phyloP scores from a whole-genome alignment of 2,797 vertebrate genomes.

The Sylvilagus floridanus region DNA sequence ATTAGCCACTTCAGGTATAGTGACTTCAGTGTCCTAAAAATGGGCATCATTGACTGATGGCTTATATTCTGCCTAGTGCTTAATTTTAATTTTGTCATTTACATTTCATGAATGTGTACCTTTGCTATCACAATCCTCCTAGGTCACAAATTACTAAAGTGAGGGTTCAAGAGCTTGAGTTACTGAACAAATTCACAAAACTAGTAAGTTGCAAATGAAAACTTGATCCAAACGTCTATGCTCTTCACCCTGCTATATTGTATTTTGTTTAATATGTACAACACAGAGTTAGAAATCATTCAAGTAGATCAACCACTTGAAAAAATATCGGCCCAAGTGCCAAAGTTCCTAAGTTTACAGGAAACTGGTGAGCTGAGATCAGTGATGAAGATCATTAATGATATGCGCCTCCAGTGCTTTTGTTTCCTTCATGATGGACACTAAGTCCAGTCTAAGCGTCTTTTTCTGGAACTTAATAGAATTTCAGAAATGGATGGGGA shows the following conservation, averaged over 20 bases:
- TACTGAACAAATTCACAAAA: conserved; percentile 28
- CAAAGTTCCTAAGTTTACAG: not conserved
- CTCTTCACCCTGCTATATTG: not conserved
- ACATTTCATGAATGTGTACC: not conserved
- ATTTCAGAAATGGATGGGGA: conserved; percentile 38
- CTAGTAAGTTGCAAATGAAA: not conserved
- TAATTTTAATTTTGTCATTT: conserved; percentile 36
- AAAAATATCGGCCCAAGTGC: not conserved
- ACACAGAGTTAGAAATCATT: conserved; percentile 10
- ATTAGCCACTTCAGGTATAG: conserved; percentile 7
- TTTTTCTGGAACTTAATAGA: conserved; percentile 31
- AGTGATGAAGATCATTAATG: conserved; percentile 26
- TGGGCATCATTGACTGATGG: not conserved
- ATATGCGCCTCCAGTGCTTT: not conserved
- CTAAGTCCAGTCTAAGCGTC: not conserved
- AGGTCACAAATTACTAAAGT: conserved; percentile 24
- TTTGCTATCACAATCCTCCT: not conserved
- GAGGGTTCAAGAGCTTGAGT: not conserved
- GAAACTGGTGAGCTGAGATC: conserved; percentile 41
- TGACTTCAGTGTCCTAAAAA: not conserved
- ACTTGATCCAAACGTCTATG: conserved; percentile 18
- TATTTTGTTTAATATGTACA: not conserved
- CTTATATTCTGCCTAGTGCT: not conserved
- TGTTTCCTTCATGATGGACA: conserved; percentile 14
- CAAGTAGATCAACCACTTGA: not conserved